These are phyloP conservation scores for Cephonodes hylas DNA, from an alignment of 2,888 invertebrate species.

Conservation along the genomic window DNA sequence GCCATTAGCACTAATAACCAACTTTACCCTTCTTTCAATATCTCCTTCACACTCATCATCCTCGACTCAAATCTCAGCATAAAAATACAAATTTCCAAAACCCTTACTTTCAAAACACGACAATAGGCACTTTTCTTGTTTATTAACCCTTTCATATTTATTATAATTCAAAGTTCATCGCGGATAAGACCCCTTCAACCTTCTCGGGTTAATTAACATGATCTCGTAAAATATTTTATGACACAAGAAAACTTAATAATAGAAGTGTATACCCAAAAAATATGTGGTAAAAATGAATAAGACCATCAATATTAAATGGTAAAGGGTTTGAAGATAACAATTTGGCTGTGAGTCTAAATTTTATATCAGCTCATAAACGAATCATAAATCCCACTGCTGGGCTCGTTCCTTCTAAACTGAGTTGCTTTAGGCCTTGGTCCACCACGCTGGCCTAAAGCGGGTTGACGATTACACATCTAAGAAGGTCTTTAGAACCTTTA, in stretches of 20 bases:
- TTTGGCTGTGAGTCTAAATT: background rate
- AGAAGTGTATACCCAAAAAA: conserved; percentile 23
- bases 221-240: conserved; percentile 42
- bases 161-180: background rate
- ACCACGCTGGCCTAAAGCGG: no score
- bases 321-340: background rate
- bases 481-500: no score
- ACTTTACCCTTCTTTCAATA: no score
- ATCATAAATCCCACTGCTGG: no score
- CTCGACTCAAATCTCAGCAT: background rate
- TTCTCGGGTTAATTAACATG: background rate
- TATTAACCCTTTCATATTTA: background rate
- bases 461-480: no score
- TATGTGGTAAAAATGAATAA: conserved; percentile 5
- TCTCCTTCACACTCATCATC: no score
- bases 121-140: background rate
- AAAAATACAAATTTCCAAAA: background rate
- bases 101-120: background rate
- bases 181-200: background rate
- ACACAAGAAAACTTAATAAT: conserved; percentile 39
- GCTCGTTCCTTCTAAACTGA: no score
- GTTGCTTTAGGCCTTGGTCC: no score
- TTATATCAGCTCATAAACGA: no score
- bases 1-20: no score
- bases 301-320: conserved; percentile 1